Percentiles rank a stretch among this genome's conserved stretches.
Conservation (phyloP, 2,888 invertebrate species). For the Dione juno region DNA sequence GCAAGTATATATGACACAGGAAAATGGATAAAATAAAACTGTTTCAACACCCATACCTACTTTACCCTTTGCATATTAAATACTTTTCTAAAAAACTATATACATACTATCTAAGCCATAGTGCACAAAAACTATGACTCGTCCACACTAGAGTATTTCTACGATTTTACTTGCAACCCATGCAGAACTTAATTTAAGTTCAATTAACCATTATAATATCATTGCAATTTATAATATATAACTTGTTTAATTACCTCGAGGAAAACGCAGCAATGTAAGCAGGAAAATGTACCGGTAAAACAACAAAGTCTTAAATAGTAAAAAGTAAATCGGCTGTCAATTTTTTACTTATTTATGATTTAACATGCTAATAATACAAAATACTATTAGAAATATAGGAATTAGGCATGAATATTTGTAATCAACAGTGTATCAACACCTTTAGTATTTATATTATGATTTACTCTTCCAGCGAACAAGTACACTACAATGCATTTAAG, state of each 20-base stretch:
- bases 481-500: neutral
- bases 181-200: neutral
- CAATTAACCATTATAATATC: slow-evolving; percentile 10
- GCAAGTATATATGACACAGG: neutral
- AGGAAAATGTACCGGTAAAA: slow-evolving; percentile 33
- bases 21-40: neutral
- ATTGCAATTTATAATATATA: slow-evolving; percentile 24
- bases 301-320: slow-evolving; percentile 25
- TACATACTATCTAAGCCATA: neutral
- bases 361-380: neutral
- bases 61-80: neutral
- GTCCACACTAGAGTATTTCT: slow-evolving; percentile 2
- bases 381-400: neutral
- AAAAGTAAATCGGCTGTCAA: slow-evolving; percentile 13
- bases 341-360: neutral
- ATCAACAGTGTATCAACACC: neutral
- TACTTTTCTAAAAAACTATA: neutral
- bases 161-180: slow-evolving; percentile 4
- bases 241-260: slow-evolving; percentile 28
- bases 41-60: neutral
- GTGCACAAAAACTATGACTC: neutral
- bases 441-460: neutral
- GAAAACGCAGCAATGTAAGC: slow-evolving; percentile 24
- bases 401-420: neutral
- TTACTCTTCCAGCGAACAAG: neutral